Conservation (phyloP, 2,888 invertebrate species). For the Mechanitis mazaeus region DNA sequence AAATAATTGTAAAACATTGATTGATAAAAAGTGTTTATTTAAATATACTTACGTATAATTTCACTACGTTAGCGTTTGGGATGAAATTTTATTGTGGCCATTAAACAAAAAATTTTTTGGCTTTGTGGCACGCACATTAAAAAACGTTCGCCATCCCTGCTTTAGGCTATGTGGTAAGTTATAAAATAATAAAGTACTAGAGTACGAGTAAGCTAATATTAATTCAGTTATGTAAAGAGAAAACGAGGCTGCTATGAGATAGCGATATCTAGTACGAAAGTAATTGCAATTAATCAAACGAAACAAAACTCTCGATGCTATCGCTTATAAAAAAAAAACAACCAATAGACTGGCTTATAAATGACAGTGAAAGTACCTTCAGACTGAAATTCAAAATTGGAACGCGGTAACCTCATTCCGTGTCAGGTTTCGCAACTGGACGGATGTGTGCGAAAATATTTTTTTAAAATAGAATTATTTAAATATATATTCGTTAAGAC, state of each 20-base stretch:
- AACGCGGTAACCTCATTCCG: conserved; percentile 67
- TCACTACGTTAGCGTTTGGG: too few relatives aligned
- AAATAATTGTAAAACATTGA: too few relatives aligned
- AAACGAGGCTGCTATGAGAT: conserved; percentile 19
- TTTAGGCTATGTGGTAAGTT: too few relatives aligned
- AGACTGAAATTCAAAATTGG: conserved; percentile 71
- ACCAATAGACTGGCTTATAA: conserved; percentile 26
- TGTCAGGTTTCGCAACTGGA: conserved; percentile 53
- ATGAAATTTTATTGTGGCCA: too few relatives aligned
- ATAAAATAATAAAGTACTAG: not conserved
- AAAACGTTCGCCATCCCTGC: too few relatives aligned
- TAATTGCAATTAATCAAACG: conserved; percentile 16
- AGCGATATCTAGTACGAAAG: conserved; percentile 20
- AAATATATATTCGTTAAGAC: conserved; percentile 12
- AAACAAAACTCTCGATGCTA: not conserved
- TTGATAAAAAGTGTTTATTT: too few relatives aligned
- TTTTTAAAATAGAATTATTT: conserved; percentile 3
- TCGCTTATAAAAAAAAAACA: conserved; percentile 10
- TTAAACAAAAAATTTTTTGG: too few relatives aligned
- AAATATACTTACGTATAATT: too few relatives aligned
- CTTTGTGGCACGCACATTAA: too few relatives aligned
- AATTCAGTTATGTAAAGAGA: conserved; percentile 25
- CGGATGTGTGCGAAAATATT: conserved; percentile 38
- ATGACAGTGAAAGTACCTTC: conserved; percentile 57
- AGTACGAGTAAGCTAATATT: conserved; percentile 13